phyloP scores from a whole-genome alignment of 2,797 vertebrate species.

The Gephyroberyx darwinii region DNA sequence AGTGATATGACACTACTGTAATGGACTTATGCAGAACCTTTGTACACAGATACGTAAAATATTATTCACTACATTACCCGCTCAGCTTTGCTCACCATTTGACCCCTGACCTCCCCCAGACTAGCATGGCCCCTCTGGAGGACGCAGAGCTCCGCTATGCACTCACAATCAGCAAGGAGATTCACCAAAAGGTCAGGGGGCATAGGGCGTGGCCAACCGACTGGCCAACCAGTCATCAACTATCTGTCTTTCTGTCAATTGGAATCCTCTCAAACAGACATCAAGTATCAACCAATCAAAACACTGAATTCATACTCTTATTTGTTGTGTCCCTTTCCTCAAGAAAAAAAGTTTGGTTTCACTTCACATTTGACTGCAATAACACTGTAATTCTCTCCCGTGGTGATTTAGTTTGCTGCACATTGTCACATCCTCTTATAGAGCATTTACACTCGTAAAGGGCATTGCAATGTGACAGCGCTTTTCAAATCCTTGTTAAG shows the following conservation, averaged over 20 bases:
- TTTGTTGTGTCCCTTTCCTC: slow-evolving; percentile 47
- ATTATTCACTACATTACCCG: slow-evolving; percentile 59
- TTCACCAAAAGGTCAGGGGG: slow-evolving; percentile 91
- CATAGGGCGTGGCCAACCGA: slow-evolving; percentile 71
- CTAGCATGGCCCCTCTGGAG: slow-evolving; percentile 80
- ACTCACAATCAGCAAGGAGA: slow-evolving; percentile 92
- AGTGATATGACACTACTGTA: background rate
- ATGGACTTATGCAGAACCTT: slow-evolving; percentile 13
- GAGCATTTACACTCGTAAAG: background rate
- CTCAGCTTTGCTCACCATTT: slow-evolving; percentile 71
- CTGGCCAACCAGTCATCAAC: slow-evolving; percentile 58
- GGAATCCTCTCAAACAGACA: slow-evolving; percentile 46
- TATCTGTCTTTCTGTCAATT: slow-evolving; percentile 70
- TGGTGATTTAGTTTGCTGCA: slow-evolving; percentile 31
- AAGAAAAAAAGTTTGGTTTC: slow-evolving; percentile 39
- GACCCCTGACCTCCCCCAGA: slow-evolving; percentile 76
- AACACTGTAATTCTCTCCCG: slow-evolving; percentile 6
- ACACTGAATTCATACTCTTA: slow-evolving; percentile 36
- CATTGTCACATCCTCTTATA: slow-evolving; percentile 6
- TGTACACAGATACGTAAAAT: slow-evolving; percentile 41
- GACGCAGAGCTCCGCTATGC: slow-evolving; percentile 93
- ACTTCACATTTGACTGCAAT: slow-evolving; percentile 7
- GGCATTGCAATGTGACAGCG: background rate
- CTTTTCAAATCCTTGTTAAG: slow-evolving; percentile 20
- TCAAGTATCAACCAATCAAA: slow-evolving; percentile 56